phyloP scores from a whole-genome alignment of 2,797 vertebrate species.

The Dipus sagitta region DNA sequence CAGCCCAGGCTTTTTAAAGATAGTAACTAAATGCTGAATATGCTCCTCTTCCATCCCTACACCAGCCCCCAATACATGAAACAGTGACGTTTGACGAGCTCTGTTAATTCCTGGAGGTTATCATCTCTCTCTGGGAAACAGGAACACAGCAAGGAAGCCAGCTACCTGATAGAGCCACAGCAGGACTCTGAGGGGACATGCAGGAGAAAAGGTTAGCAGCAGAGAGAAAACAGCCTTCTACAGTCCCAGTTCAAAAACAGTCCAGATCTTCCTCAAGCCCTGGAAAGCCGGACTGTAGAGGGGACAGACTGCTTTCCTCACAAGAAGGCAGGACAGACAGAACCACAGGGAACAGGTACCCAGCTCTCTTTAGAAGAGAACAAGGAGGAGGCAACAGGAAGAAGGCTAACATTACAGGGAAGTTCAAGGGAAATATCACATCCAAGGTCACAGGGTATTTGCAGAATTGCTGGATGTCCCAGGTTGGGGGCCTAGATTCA shows the following conservation, averaged over 20 bases:
- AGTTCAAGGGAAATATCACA: constrained; percentile 59
- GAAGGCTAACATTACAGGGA: constrained; percentile 24
- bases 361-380: background rate
- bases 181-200: background rate
- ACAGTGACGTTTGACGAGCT: background rate
- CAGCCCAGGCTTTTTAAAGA: no score
- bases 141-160: constrained; percentile 6
- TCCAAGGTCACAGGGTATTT: constrained; percentile 65
- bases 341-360: constrained; percentile 4
- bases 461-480: constrained; percentile 69
- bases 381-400: constrained; percentile 16
- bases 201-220: constrained; percentile 3
- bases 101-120: background rate
- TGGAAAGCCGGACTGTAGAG: background rate
- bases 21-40: constrained; percentile 16
- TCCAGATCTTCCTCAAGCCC: background rate
- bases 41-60: background rate
- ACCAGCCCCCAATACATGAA: background rate
- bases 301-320: background rate
- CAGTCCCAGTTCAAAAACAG: constrained; percentile 42
- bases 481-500: constrained; percentile 23
- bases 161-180: background rate
- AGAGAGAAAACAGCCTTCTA: constrained; percentile 20
- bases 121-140: constrained; percentile 53
- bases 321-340: constrained; percentile 27